Conservation (phyloP, 2,797 vertebrate genomes). For the Schizopygopsis pylzovi region DNA sequence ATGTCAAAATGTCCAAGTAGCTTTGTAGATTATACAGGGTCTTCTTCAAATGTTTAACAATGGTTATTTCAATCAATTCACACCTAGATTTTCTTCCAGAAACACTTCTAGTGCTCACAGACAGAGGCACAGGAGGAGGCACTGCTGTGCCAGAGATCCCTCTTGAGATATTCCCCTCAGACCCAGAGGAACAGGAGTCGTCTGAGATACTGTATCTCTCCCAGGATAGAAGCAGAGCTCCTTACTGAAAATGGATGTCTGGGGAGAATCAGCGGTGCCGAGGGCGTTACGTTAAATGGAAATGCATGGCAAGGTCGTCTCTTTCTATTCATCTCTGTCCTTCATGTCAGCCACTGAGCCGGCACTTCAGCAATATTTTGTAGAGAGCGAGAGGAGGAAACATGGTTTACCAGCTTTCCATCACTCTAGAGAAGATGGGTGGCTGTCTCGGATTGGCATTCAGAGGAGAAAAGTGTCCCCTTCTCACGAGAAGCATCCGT, state of each 20-base stretch:
- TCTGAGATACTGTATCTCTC: constrained; percentile 30
- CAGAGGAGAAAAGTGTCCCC: constrained; percentile 69
- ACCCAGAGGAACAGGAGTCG: constrained; percentile 20
- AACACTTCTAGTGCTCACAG: neutral
- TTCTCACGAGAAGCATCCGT: constrained; percentile 76
- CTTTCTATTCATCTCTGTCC: constrained; percentile 75
- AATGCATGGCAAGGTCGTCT: constrained; percentile 74
- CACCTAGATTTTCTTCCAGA: constrained; percentile 4
- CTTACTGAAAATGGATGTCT: constrained; percentile 63
- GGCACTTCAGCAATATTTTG: constrained; percentile 35
- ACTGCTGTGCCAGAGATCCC: constrained; percentile 33
- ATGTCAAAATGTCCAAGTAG: neutral
- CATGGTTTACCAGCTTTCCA: constrained; percentile 11
- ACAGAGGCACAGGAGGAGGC: constrained; percentile 5
- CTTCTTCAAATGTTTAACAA: neutral
- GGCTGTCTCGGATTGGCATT: constrained; percentile 70
- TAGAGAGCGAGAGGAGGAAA: neutral
- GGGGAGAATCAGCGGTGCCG: constrained; percentile 64
- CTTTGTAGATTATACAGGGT: neutral
- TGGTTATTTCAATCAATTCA: neutral
- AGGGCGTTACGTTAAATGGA: constrained; percentile 74
- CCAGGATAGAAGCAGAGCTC: constrained; percentile 4
- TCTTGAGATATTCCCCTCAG: constrained; percentile 30
- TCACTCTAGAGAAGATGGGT: constrained; percentile 50
- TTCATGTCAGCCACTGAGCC: constrained; percentile 61